A percentile compares a stretch with the other conserved stretches of the same genome.
Conservation (phyloP, 1,140 invertebrate genomes). For the Microvelia longipes region DNA sequence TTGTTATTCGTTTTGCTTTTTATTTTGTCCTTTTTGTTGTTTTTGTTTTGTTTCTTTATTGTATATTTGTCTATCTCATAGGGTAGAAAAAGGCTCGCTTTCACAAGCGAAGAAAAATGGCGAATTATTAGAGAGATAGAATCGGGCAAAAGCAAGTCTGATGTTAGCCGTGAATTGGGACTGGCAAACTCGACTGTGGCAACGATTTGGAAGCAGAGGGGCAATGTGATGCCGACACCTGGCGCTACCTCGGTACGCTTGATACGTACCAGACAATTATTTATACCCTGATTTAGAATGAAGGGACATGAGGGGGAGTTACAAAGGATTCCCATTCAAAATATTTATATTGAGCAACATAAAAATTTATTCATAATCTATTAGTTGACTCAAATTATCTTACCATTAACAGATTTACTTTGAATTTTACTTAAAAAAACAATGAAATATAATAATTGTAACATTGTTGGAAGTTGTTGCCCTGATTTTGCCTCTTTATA, state of each 20-base stretch:
- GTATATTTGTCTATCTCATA: conserved; percentile 22
- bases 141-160: conserved; percentile 40
- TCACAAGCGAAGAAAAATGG: conserved; percentile 45
- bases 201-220: conserved; percentile 42
- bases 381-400: too few species aligned
- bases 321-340: neutral
- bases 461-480: too few species aligned
- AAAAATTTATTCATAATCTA: neutral
- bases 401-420: too few species aligned
- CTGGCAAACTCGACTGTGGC: conserved; percentile 41
- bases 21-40: neutral
- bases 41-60: neutral
- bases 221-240: conserved; percentile 23
- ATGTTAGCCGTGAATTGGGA: conserved; percentile 39
- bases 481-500: too few species aligned
- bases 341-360: neutral
- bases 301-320: neutral
- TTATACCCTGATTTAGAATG: neutral
- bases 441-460: too few species aligned
- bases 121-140: conserved; percentile 44
- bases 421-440: too few species aligned
- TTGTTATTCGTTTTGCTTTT: too few species aligned
- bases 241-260: conserved; percentile 18
- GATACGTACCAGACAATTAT: neutral
- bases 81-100: conserved; percentile 43